Conservation (phyloP, 2,797 vertebrate species). For the Hemitrygon akajei region DNA sequence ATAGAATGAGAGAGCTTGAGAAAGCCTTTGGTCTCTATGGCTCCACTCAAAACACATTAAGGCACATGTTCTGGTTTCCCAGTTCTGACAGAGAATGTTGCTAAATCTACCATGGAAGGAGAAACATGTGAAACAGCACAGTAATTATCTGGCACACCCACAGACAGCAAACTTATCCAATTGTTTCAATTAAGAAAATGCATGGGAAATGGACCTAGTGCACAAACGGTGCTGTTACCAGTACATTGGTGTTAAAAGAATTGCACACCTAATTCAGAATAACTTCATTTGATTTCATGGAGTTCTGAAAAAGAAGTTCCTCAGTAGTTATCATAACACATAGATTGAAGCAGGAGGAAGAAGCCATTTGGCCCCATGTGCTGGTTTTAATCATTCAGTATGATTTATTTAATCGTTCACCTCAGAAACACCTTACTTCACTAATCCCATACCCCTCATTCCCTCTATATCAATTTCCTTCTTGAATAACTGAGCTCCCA, state of each 20-base stretch:
- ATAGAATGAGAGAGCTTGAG: too few species aligned
- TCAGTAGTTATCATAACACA: not conserved
- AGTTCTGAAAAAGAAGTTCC: not conserved
- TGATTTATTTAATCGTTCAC: too few species aligned
- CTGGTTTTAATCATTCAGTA: too few species aligned
- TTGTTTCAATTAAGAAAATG: slow-evolving; percentile 27
- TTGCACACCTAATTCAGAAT: not conserved
- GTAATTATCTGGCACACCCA: not conserved
- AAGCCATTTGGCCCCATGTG: too few species aligned
- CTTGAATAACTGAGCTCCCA: too few species aligned
- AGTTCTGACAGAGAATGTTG: not conserved
- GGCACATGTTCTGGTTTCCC: not conserved
- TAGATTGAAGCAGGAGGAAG: too few species aligned
- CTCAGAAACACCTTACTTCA: too few species aligned
- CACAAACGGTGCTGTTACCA: slow-evolving; percentile 17
- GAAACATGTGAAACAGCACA: not conserved
- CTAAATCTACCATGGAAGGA: not conserved
- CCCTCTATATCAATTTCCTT: too few species aligned
- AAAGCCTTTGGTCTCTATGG: not conserved
- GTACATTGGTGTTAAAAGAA: not conserved
- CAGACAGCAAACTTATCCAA: slow-evolving; percentile 24
- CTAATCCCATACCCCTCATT: too few species aligned
- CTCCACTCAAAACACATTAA: not conserved
- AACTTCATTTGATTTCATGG: too few species aligned
- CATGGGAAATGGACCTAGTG: not conserved